Percentiles rank a stretch among this genome's conserved stretches.
phyloP scores from a whole-genome alignment of 2,888 invertebrate species.

The Hololepta plana region DNA sequence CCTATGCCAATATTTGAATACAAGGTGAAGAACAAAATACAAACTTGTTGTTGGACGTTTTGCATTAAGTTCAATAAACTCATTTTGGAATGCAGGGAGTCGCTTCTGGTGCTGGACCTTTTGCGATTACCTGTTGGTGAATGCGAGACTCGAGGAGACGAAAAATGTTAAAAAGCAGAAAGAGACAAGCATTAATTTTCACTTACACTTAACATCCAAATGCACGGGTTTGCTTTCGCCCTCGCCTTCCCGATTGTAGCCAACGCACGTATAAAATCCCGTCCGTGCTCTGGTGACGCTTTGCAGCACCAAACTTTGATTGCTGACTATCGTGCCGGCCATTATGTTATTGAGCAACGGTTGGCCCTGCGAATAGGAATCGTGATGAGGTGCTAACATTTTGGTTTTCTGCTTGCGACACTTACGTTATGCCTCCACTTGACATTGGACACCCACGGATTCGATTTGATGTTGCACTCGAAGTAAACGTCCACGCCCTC shows the following conservation, averaged over 20 bases:
- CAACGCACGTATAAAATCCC: conserved; percentile 75
- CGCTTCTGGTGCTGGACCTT: too few species aligned
- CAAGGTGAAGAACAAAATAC: conserved; percentile 12
- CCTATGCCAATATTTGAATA: conserved; percentile 1
- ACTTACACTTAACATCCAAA: conserved; percentile 73
- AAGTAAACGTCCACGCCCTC: conserved; percentile 84
- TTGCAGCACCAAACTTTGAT: conserved; percentile 80
- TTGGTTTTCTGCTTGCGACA: conserved; percentile 12
- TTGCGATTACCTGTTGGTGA: too few species aligned
- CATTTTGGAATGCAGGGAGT: too few species aligned
- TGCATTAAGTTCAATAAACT: too few species aligned
- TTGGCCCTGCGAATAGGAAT: conserved; percentile 37
- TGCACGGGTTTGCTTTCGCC: conserved; percentile 73
- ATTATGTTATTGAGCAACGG: conserved; percentile 63
- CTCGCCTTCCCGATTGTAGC: conserved; percentile 74
- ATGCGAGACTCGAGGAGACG: too few species aligned
- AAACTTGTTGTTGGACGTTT: too few species aligned
- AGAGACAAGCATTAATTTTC: not conserved
- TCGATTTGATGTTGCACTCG: conserved; percentile 77
- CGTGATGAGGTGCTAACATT: not conserved
- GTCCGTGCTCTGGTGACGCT: conserved; percentile 57
- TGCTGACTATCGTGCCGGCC: conserved; percentile 68
- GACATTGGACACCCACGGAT: conserved; percentile 66
- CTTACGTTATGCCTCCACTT: conserved; percentile 62
- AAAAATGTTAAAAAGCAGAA: too few species aligned